These are phyloP conservation scores for Trichopoda pennipes DNA, from an alignment of 2,888 invertebrate genomes.

Conservation along the genomic window DNA sequence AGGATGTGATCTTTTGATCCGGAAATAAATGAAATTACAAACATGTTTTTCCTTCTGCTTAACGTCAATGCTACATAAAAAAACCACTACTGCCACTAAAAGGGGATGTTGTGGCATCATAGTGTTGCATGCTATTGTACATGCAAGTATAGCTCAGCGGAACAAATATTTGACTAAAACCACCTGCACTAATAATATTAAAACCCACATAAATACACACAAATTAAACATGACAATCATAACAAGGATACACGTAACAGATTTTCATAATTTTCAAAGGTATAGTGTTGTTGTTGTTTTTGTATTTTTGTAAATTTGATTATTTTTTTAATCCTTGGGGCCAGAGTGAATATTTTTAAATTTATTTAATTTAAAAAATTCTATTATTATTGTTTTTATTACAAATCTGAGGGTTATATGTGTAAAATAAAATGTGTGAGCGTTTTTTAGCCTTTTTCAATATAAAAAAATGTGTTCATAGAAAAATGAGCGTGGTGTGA, in stretches of 20 bases:
- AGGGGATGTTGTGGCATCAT: conserved; percentile 71
- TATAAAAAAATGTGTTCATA: too few relatives aligned
- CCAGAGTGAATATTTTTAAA: too few relatives aligned
- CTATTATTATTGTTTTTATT: too few relatives aligned
- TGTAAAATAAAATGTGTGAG: too few relatives aligned
- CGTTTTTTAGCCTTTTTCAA: too few relatives aligned
- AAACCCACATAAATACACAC: conserved; percentile 45
- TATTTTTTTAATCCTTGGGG: neutral
- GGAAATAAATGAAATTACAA: conserved; percentile 77
- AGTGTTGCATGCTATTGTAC: conserved; percentile 68
- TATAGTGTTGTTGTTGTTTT: conserved; percentile 21
- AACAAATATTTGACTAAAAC: conserved; percentile 70
- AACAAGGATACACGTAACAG: conserved; percentile 35
- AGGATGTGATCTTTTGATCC: conserved; percentile 80
- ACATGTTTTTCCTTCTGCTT: conserved; percentile 63
- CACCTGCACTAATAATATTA: conserved; percentile 73
- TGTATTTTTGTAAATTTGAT: neutral
- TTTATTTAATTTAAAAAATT: too few relatives aligned
- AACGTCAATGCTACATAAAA: conserved; percentile 30
- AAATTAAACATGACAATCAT: conserved; percentile 57
- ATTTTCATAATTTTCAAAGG: conserved; percentile 10
- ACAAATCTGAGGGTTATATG: too few relatives aligned
- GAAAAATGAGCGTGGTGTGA: too few relatives aligned
- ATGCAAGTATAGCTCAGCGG: conserved; percentile 48
- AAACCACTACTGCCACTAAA: conserved; percentile 23